phyloP scores from a whole-genome alignment of 2,797 vertebrate species.

The Neosalanx taihuensis region DNA sequence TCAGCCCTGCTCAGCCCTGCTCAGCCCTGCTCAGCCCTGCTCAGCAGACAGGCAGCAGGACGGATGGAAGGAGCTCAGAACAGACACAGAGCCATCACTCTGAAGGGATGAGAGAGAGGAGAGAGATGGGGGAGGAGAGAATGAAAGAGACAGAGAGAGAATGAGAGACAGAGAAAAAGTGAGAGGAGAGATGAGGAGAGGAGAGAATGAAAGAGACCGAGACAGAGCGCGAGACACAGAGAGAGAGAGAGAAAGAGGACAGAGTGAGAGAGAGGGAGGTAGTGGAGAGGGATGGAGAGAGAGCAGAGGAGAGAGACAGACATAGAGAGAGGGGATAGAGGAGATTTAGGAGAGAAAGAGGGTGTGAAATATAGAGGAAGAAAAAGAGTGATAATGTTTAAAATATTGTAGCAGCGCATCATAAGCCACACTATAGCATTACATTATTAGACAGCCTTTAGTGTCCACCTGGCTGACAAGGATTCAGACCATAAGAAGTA shows the following conservation, averaged over 20 bases:
- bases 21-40: background rate
- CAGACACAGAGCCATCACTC: constrained; percentile 4
- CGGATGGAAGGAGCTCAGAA: background rate
- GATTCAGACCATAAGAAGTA: background rate
- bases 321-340: constrained; percentile 2
- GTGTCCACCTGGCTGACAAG: too few relatives aligned
- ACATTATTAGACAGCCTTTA: background rate
- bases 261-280: background rate
- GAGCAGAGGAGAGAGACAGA: background rate
- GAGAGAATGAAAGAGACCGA: constrained; percentile 8
- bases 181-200: constrained; percentile 26
- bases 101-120: background rate
- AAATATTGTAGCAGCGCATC: background rate
- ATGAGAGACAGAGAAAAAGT: background rate
- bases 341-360: background rate
- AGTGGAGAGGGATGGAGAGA: constrained; percentile 5
- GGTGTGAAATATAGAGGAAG: background rate
- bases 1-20: background rate
- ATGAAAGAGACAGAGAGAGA: background rate
- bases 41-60: background rate
- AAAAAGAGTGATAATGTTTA: background rate
- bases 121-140: background rate
- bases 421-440: background rate
- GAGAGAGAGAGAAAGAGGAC: constrained; percentile 10
- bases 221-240: constrained; percentile 1